Percentiles rank a stretch among this genome's conserved stretches.
Conservation (phyloP, 2,888 invertebrate species). For the Xanthorhoe designata region DNA sequence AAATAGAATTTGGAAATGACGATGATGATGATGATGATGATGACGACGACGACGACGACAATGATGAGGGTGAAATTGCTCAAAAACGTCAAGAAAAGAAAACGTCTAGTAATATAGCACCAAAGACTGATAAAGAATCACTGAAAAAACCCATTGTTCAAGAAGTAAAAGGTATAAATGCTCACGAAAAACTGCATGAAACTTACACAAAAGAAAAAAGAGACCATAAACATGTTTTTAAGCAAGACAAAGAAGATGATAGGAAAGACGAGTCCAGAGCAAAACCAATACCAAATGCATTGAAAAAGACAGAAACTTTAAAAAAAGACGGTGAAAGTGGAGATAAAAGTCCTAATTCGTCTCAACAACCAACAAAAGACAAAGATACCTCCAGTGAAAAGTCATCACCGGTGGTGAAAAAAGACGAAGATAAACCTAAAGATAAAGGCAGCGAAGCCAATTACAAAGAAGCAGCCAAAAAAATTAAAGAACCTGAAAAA, state of each 20-base stretch:
- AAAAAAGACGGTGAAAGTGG: conserved; percentile 38
- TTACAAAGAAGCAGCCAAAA: conserved; percentile 40
- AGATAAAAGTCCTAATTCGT: conserved; percentile 11
- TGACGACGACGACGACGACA: conserved; percentile 49
- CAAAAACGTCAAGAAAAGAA: conserved; percentile 28
- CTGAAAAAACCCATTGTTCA: conserved; percentile 6
- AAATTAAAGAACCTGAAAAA: conserved; percentile 30
- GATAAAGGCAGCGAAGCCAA: conserved; percentile 43
- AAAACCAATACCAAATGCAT: conserved; percentile 23
- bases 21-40: conserved; percentile 51
- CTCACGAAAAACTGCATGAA: conserved; percentile 1
- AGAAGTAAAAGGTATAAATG: conserved; percentile 10
- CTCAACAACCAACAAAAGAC: conserved; percentile 20
- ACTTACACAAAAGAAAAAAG: conserved; percentile 31
- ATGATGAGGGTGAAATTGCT: conserved; percentile 38
- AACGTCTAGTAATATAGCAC: conserved; percentile 3
- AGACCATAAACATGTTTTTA: conserved; percentile 24
- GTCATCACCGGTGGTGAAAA: conserved; percentile 25
- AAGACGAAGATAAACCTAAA: conserved; percentile 47
- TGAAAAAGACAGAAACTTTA: conserved; percentile 35
- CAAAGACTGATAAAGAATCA: conserved; percentile 15
- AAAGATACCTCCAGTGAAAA: conserved; percentile 21
- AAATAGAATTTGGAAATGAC: conserved; percentile 35
- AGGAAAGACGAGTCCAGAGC: conserved; percentile 20
- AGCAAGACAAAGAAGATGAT: conserved; percentile 26